Percentiles rank a stretch among this genome's conserved stretches.
Evolutionary conservation across 2,113 vertebrate genomes (phyloP).

Genomic region (Bolborhynchus lineola): DNA sequence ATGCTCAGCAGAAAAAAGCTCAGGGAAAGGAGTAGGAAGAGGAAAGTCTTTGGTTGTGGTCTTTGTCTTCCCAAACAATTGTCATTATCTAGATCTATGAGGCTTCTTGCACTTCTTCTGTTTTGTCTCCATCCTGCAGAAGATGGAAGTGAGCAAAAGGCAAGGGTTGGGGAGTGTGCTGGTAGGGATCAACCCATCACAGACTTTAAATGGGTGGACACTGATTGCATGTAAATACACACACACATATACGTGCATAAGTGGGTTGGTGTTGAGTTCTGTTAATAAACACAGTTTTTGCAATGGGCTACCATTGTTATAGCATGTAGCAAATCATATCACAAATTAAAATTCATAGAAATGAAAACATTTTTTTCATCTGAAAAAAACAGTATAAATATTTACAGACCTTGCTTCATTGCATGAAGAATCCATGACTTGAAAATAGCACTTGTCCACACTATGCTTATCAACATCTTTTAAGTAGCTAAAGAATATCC

Average conservation of each 20-base stretch:
- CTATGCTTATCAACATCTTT: not conserved
- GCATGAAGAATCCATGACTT: not conserved
- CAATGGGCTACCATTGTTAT: not conserved
- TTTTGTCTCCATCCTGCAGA: not conserved
- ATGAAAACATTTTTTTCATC: not conserved
- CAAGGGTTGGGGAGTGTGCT: accelerated
- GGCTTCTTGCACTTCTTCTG: not conserved
- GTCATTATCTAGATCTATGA: not conserved
- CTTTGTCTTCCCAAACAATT: not conserved
- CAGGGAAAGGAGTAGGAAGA: not conserved
- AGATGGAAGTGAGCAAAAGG: not conserved
- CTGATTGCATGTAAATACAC: not conserved
- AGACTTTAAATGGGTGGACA: not conserved
- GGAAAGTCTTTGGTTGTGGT: not conserved
- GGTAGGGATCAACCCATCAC: not conserved
- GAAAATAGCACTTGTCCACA: not conserved
- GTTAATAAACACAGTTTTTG: not conserved
- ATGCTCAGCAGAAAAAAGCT: not conserved
- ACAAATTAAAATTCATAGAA: not conserved
- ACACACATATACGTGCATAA: not conserved
- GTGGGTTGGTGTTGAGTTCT: not conserved
- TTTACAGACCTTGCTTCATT: not conserved
- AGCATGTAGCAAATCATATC: not conserved
- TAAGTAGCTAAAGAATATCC: not conserved
- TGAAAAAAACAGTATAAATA: not conserved